Evolutionary conservation across 2,113 vertebrate genomes (phyloP), one percentile per base, ranked within the genome.

Genomic region (Dunckerocampus dactyliophorus): DNA sequence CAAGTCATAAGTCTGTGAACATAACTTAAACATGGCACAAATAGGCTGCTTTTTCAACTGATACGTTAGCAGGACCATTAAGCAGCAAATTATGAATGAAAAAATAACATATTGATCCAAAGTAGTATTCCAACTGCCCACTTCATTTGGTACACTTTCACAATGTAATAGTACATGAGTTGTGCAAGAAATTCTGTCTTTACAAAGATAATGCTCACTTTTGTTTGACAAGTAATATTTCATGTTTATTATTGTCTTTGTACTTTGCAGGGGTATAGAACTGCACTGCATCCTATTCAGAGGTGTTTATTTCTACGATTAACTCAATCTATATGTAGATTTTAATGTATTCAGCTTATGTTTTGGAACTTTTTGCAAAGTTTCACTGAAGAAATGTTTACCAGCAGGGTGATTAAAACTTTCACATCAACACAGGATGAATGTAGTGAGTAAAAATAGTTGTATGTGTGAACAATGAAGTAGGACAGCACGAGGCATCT

Each of bases 401-500:
- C 66, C 68, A 53, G 17, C 16, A 11, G 42, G 62, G 63, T 80
- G 69, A 71, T 80, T 78, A 71, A 60, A 78, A 43, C 74, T 65
- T 53, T 62, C 63, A 69, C 56, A 60, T 19, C 13, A 15, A 13
- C 71, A 49, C 42, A 69, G 69, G 65, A 73, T 65, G 45, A 68
- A 74, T 21, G 65, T 54, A 19, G 48, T 21, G 55, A 54, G 60
- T 65, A 70, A 65, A 78, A 63, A 77, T 54, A 62, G 54, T 52
- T 67, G 54, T 43, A 65, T 71, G 64, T 24, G 48, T 66, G 66
- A 54, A 65, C 50, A 43, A 24, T 76, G 75, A 81, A 80, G 76
- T 75, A 70, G 68, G 65, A 60, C 58, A 64, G 53, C 53, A 39
- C 34, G 12, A 39, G 54, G 37, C 37, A 4, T 42, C 31, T 71